Base-by-base conservation (phyloP, 1,140 invertebrate species). In the Trissolcus basalis region DNA sequence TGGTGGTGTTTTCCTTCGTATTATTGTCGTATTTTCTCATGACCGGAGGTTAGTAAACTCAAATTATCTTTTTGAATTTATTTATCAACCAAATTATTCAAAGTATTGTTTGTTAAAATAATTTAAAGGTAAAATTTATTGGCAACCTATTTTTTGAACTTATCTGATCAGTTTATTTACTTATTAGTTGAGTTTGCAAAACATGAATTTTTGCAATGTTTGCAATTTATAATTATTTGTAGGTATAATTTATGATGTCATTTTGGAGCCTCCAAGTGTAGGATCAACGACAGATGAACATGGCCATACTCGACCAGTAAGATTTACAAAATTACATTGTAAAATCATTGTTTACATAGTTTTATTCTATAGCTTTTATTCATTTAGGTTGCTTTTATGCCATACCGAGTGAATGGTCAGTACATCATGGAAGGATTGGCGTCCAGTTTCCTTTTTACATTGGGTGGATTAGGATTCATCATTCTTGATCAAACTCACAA, bases 351-450 rank as follows among this genome's bases (percentile, higher is more conserved):
- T 39, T 4, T 39, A 44, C 33, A 19, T 50, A 51, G 35, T 51
- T 9, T 27, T 32, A 49, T 32, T 49, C 45, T 14, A 13, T 13
- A 13, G 2, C 12, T 1, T 44, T 45, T 36, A 58, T 55, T 56
- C 63, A 41, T 64, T 53, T 53, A 95, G 94, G 95, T 99, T 10
- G 97, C 97, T 1, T 99, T 99, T 85, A 98, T 99, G 97, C 97
- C 97, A 0, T 98, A 98, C 85, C 90, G 98, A 79, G 97, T 99
- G 0, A 99, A 99, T 89, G 98, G 97, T 0, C 97, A 99, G 86
- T 99, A 99, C 83, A 99, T 99, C 39, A 98, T 99, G 96, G 97
- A 99, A 90, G 98, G 98, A 0, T 88, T 99, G 59, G 97, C 97
- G 10, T 96, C 97, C 16, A 97, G 96, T 87, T 99, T 99, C 83